A percentile compares a stretch with the other conserved stretches of the same genome.
phyloP scores from a whole-genome alignment of 2,113 vertebrate species.

The Carassius auratus region DNA sequence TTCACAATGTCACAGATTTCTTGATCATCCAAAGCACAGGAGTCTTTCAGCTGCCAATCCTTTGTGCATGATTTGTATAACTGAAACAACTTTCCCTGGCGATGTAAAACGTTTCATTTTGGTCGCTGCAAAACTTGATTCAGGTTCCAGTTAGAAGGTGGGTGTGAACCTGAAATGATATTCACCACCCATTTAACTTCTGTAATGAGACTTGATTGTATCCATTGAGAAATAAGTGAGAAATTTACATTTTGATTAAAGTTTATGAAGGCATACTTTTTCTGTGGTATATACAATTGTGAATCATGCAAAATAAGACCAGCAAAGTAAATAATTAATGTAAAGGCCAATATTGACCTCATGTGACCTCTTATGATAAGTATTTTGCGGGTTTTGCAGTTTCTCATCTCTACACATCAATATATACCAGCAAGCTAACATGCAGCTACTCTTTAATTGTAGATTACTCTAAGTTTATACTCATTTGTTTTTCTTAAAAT shows the following conservation, averaged over 20 bases:
- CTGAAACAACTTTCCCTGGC: background rate
- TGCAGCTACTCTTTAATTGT: background rate
- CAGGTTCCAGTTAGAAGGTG: background rate
- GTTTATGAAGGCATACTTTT: background rate
- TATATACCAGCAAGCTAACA: background rate
- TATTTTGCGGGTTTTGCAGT: background rate
- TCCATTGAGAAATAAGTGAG: background rate
- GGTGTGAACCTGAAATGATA: background rate
- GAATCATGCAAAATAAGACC: background rate
- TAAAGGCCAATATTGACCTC: background rate
- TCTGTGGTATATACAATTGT: background rate
- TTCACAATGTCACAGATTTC: background rate
- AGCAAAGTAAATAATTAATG: background rate
- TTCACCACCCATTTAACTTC: background rate
- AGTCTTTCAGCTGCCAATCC: background rate
- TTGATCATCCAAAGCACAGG: background rate
- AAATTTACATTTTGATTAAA: slow-evolving; percentile 10
- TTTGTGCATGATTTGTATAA: background rate
- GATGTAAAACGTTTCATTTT: background rate
- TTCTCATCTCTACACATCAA: background rate
- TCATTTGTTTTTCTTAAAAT: background rate
- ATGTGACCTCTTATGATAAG: background rate
- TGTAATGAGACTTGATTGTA: background rate
- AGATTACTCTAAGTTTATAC: background rate
- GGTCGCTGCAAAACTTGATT: background rate